Evolutionary conservation across 2,888 invertebrate genomes (phyloP).

Genomic region (Athripsodes cinereus): DNA sequence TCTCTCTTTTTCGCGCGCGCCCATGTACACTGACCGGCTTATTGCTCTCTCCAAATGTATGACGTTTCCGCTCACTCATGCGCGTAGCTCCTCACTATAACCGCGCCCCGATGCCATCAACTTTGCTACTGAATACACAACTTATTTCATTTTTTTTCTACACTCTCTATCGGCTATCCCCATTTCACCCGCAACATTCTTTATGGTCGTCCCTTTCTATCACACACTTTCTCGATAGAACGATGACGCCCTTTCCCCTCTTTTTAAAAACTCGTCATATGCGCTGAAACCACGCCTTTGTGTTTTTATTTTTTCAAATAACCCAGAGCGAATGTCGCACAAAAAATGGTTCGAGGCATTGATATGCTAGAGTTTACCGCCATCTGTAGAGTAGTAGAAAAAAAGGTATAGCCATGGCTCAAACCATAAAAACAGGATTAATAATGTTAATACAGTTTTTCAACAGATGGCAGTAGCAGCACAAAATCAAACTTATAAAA

Average conservation of each 20-base stretch:
- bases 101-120: slow-evolving; percentile 23
- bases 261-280: slow-evolving; percentile 23
- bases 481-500: too few relatives aligned
- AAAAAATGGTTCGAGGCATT: slow-evolving; percentile 12
- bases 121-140: slow-evolving; percentile 19
- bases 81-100: slow-evolving; percentile 15
- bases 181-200: slow-evolving; percentile 18
- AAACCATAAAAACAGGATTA: background rate
- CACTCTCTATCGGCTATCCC: slow-evolving; percentile 20
- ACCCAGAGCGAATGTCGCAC: background rate
- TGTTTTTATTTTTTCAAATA: slow-evolving; percentile 20
- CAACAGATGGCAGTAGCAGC: background rate
- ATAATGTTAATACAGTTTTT: background rate
- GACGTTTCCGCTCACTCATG: slow-evolving; percentile 18
- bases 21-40: slow-evolving; percentile 12
- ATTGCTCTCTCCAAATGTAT: slow-evolving; percentile 14
- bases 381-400: slow-evolving; percentile 10
- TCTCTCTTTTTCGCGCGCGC: slow-evolving; percentile 20
- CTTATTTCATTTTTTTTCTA: slow-evolving; percentile 17
- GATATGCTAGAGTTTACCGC: background rate
- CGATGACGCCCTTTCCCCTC: slow-evolving; percentile 26
- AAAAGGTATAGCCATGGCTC: background rate
- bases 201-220: slow-evolving; percentile 16
- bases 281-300: slow-evolving; percentile 26
- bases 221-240: slow-evolving; percentile 12